Base-by-base conservation (phyloP, 2,113 vertebrate species). In the Macroglossus sobrinus region DNA sequence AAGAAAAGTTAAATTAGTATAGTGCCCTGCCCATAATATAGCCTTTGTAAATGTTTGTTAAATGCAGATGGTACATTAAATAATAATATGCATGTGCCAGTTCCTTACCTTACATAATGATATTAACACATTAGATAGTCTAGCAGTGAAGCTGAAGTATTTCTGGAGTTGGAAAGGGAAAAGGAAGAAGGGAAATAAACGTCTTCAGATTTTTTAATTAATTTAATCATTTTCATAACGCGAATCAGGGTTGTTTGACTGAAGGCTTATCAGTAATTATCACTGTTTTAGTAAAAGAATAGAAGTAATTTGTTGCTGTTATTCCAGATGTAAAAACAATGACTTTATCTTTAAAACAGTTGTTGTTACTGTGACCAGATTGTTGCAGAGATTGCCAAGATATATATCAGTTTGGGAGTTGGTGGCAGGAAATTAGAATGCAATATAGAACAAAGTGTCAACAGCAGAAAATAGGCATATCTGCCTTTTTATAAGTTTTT, bases 281-380 rank as follows among this genome's bases (percentile, higher is more conserved):
- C 53, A 92, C 43, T 85, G 8, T 92, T 96, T 88, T n/a, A 89
- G 45, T 33, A 61, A 76, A 71, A 91, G 11, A 12, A 18, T 88
- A 87, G 79, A 90, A 50, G 57, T 64, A 33, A 57, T 43, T 79
- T 91, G n/a, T n/a, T 50, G 8, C 14, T 80, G 6, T 84, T 88
- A 26, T 43, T 88, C 15, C 33, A 6, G 13, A 69, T 33, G 35
- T 35, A 38, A 94, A 93, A 86, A 57, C 78, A 84, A 95, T 92
- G 50, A 57, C 18, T 82, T 97, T 93, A 78, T 61, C 47, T 93
- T 40, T 85, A 91, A 85, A 92, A 84, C 21, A 76, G 10, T 50
- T 50, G 45, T 47, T 2, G 16, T 11, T 43, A 28, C 21, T 76
- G 21, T 59, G 59, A 80, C 30, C 21, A 87, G 19, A 89, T 30